phyloP scores from a whole-genome alignment of 2,888 invertebrate genomes.

The Chloromyia formosa region DNA sequence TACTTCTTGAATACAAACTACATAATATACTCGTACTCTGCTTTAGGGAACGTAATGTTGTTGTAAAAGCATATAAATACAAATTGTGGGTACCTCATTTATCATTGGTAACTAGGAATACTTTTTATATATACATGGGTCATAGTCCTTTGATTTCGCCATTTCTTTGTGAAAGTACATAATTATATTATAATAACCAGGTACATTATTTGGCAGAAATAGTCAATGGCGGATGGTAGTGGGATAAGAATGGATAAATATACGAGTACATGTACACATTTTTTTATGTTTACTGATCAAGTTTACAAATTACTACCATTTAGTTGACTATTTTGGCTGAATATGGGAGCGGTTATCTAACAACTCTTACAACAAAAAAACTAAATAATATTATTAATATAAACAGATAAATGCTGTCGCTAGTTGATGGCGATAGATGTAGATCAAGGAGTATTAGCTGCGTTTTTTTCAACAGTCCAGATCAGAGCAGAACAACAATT shows the following conservation, averaged over 20 bases:
- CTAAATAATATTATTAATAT: too few relatives aligned
- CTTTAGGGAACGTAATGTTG: background rate
- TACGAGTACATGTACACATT: background rate
- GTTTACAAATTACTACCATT: background rate
- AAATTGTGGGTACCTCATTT: background rate
- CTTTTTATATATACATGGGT: background rate
- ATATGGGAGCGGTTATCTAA: slow-evolving; percentile 13
- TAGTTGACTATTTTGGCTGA: background rate
- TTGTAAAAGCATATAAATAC: background rate
- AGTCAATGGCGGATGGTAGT: too few relatives aligned
- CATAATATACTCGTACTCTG: too few relatives aligned
- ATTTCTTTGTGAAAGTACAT: slow-evolving; percentile 1
- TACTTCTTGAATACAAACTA: too few relatives aligned
- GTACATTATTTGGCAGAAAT: background rate
- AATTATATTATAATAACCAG: slow-evolving; percentile 6
- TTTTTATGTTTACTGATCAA: background rate
- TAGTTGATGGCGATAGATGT: too few relatives aligned
- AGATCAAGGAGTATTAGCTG: too few relatives aligned
- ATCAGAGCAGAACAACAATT: too few relatives aligned
- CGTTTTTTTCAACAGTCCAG: too few relatives aligned
- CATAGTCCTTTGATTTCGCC: background rate
- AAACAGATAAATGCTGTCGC: too few relatives aligned
- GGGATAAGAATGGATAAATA: too few relatives aligned
- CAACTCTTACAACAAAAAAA: too few relatives aligned
- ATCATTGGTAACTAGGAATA: slow-evolving; percentile 21